Evolutionary conservation across 2,888 invertebrate genomes (phyloP), one percentile per base, ranked within the genome.

Genomic region (Aproaerema taeniolella): DNA sequence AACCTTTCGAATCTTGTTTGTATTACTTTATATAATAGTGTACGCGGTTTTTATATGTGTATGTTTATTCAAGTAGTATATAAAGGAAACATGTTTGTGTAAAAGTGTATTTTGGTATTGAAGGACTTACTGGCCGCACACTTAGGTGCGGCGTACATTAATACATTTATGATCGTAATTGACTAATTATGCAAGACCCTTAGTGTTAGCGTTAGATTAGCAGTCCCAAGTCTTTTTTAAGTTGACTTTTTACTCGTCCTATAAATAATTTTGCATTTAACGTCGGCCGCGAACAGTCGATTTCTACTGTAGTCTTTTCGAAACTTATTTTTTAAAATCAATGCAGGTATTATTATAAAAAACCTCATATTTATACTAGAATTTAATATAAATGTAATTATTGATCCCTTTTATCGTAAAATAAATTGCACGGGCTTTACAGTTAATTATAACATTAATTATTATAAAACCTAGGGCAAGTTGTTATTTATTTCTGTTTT

Each of bases 401-500:
- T 75, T 63, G 67, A 69, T 67, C 74, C 77, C 76, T 70, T 71
- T 75, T 75, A 77, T 73, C 71, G 72, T 83, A 74, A 80, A 76
- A 74, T 79, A 71, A 80, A 80, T 69, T 79, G 83, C 85, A 82
- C 86, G 79, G 85, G 83, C 83, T 82, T 83, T 82, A 83, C 81
- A 79, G 67, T 78, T 85, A 83, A 83, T 82, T 78, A 74, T 83
- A 85, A 83, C 75, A 80, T 81, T 82, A 83, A 83, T 85, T 79
- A 81, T 78, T 77, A 82, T 78, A 77, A 79, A 78, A 78, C 65
- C 66, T 86, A 86, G 85, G 83, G 79, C 86, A 87, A 88, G 88
- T 89, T 88, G 88, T 89, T 89, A 88, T 89, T 89, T 88, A 88
- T 88, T 88, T 86, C 88, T 88, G 87, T 88, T 88, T 87, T 86